A percentile compares a stretch with the other conserved stretches of the same genome.
Conservation (phyloP, 2,888 invertebrate genomes). For the Atherix ibis region DNA sequence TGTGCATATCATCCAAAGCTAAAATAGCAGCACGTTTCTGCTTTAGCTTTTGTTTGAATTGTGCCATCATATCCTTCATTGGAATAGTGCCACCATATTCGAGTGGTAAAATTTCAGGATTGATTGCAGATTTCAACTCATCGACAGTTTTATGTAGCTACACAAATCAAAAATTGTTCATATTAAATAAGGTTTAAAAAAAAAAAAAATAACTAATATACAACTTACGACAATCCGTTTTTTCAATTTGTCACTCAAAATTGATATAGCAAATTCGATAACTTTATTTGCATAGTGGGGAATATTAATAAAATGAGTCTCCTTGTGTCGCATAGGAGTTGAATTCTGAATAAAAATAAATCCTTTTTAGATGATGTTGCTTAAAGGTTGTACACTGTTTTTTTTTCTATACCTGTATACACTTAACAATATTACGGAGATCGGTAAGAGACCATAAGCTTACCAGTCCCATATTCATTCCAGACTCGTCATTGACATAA, state of each 20-base stretch:
- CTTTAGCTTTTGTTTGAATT: slow-evolving; percentile 47
- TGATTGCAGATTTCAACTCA: slow-evolving; percentile 53
- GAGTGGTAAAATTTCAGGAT: slow-evolving; percentile 62
- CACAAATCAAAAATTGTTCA: not conserved
- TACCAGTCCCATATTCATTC: slow-evolving; percentile 68
- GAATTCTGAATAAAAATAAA: slow-evolving; percentile 43
- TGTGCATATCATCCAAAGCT: slow-evolving; percentile 58
- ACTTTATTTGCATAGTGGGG: slow-evolving; percentile 65
- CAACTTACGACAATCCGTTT: slow-evolving; percentile 62
- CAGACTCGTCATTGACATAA: slow-evolving; percentile 67
- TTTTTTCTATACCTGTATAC: slow-evolving; percentile 45
- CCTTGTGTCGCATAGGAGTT: slow-evolving; percentile 80
- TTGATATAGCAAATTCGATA: slow-evolving; percentile 65
- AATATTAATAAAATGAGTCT: slow-evolving; percentile 74
- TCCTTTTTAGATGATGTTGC: not conserved
- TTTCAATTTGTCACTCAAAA: slow-evolving; percentile 71
- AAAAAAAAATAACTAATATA: not conserved
- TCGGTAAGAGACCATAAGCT: slow-evolving; percentile 70
- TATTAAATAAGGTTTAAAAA: not conserved
- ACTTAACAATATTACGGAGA: slow-evolving; percentile 57
- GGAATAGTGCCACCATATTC: slow-evolving; percentile 81
- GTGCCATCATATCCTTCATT: slow-evolving; percentile 63
- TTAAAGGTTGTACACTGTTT: not conserved
- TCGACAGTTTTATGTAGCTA: slow-evolving; percentile 60
- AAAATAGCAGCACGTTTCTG: slow-evolving; percentile 48